phyloP scores from a whole-genome alignment of 2,888 invertebrate species.

The Polylopha cassiicola region DNA sequence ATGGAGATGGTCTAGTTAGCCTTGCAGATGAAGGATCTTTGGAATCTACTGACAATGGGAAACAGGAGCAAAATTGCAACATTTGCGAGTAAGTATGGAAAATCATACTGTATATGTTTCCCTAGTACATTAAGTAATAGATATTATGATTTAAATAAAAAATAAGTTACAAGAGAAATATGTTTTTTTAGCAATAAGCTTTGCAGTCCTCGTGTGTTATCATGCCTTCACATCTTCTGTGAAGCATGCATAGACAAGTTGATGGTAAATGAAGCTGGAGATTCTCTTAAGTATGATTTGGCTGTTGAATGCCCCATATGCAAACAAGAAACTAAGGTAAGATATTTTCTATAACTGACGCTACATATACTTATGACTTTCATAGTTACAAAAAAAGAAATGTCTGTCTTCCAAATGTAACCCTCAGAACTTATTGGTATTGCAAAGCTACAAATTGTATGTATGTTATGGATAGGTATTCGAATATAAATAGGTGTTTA shows the following conservation, averaged over 20 bases:
- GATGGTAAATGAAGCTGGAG: conserved; percentile 83
- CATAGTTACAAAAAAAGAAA: no score
- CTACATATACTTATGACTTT: background rate
- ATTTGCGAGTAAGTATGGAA: conserved; percentile 82
- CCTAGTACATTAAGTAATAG: no score
- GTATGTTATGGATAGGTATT: no score
- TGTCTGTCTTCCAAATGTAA: no score
- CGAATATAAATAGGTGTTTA: no score
- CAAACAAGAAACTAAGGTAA: conserved; percentile 89
- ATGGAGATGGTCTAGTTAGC: conserved; percentile 68
- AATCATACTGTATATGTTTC: no score
- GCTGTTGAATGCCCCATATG: conserved; percentile 87
- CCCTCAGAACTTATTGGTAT: no score
- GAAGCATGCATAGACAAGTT: conserved; percentile 92
- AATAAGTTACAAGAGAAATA: background rate
- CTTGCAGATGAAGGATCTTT: conserved; percentile 71
- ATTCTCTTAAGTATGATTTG: conserved; percentile 79
- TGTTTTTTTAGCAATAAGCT: conserved; percentile 78
- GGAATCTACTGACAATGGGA: conserved; percentile 68
- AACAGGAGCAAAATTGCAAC: conserved; percentile 79
- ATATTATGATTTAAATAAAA: conserved; percentile 1
- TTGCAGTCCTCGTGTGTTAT: conserved; percentile 90
- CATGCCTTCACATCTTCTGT: conserved; percentile 97
- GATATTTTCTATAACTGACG: background rate
- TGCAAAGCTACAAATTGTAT: no score